Conservation (phyloP, 2,797 vertebrate genomes). For the Alcedo quadribrachys region DNA sequence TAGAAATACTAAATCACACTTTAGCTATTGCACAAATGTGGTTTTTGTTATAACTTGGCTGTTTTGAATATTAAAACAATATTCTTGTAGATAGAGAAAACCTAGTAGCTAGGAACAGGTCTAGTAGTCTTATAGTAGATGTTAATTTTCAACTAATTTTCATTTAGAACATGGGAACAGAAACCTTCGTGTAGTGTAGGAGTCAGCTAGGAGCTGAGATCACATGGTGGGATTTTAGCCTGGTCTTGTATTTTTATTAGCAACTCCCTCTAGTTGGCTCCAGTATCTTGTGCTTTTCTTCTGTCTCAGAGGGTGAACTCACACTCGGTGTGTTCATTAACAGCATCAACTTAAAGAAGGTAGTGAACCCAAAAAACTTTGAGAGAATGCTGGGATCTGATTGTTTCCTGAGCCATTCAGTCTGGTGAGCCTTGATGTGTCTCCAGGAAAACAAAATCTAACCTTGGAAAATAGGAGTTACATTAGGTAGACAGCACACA, state of each 20-base stretch:
- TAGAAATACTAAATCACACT: neutral
- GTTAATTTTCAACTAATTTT: neutral
- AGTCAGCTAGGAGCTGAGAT: neutral
- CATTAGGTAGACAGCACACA: neutral
- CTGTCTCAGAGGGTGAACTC: neutral
- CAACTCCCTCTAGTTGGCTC: neutral
- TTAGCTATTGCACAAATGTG: neutral
- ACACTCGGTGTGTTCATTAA: neutral
- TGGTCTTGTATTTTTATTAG: neutral
- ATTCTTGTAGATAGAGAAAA: neutral
- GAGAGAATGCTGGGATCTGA: neutral
- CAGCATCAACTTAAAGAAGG: neutral
- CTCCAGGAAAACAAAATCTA: constrained; percentile 17
- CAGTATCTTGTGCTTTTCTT: neutral
- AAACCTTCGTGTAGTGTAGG: neutral
- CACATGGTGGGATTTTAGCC: neutral
- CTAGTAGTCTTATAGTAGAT: neutral
- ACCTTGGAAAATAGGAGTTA: neutral
- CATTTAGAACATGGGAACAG: neutral
- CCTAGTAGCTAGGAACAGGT: neutral
- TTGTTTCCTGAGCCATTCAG: neutral
- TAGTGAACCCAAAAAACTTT: neutral
- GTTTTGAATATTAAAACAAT: neutral
- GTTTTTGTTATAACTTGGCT: neutral
- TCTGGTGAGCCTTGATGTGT: neutral